Evolutionary conservation across 2,888 invertebrate species (phyloP).

Genomic region (Agonopterix subpropinquella): DNA sequence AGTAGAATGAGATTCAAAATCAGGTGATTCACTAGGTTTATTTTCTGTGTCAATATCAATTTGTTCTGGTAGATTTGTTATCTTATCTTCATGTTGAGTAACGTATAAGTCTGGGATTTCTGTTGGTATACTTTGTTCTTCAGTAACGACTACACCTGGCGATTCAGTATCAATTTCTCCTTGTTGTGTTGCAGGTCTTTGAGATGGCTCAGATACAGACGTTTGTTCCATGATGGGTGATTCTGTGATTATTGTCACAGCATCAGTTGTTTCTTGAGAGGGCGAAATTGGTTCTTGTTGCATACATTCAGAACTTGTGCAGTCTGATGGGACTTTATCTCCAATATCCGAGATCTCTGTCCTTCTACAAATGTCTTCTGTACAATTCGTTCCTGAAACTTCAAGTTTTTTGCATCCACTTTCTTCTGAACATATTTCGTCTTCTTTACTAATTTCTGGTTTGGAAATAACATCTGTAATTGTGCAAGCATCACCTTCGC

Average conservation of each 20-base stretch:
- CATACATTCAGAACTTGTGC: slow-evolving; percentile 31
- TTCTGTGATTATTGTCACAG: slow-evolving; percentile 1
- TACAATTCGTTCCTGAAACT: slow-evolving; percentile 27
- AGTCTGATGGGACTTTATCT: slow-evolving; percentile 24
- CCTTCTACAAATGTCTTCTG: slow-evolving; percentile 39
- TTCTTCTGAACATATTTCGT: slow-evolving; percentile 23
- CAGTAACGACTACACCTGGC: not conserved
- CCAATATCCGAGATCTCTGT: slow-evolving; percentile 26
- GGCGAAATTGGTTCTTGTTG: slow-evolving; percentile 10
- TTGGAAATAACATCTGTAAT: not conserved
- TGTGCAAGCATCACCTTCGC: slow-evolving; percentile 10
- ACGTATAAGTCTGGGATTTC: slow-evolving; percentile 1
- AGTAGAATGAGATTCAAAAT: too few species aligned
- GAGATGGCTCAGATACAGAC: not conserved
- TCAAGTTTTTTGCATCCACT: slow-evolving; percentile 21
- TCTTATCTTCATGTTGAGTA: not conserved
- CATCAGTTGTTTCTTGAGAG: not conserved
- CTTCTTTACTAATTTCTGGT: slow-evolving; percentile 1
- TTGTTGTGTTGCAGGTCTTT: too few species aligned
- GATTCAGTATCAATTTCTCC: not conserved
- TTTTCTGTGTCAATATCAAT: not conserved
- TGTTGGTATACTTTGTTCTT: not conserved
- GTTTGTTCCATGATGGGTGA: not conserved
- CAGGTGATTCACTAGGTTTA: too few species aligned
- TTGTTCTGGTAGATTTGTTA: not conserved